These are phyloP conservation scores for Psephotus haematonotus DNA, from an alignment of 2,113 vertebrate genomes.

Conservation along the genomic window DNA sequence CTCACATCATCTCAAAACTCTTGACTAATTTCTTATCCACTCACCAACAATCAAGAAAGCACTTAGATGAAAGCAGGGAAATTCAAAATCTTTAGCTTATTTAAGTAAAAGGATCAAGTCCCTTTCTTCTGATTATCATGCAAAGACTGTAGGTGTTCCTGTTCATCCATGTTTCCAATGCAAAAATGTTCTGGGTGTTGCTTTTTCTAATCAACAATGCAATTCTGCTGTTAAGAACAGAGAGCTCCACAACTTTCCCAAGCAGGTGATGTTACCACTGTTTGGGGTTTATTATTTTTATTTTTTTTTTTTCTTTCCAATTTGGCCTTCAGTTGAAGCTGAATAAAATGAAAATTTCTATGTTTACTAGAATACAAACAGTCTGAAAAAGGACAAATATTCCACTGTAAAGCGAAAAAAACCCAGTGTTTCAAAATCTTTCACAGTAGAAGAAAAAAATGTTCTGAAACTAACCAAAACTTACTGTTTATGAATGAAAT, in stretches of 20 bases:
- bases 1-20: neutral
- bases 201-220: neutral
- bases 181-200: neutral
- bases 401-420: neutral
- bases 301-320: neutral
- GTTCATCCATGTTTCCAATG: neutral
- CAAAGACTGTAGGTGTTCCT: neutral
- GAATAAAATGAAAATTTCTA: neutral
- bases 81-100: neutral
- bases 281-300: fast-evolving
- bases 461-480: neutral
- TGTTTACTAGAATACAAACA: neutral
- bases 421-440: neutral
- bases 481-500: neutral
- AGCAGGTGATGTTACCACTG: fast-evolving
- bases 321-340: neutral
- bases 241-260: neutral
- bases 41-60: neutral
- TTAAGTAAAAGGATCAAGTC: neutral
- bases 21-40: neutral
- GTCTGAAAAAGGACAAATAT: neutral
- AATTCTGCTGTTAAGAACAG: neutral
- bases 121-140: neutral
- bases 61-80: neutral
- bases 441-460: neutral